Base-by-base conservation (phyloP, 2,797 vertebrate species). In the Sphaeramia orbicularis region DNA sequence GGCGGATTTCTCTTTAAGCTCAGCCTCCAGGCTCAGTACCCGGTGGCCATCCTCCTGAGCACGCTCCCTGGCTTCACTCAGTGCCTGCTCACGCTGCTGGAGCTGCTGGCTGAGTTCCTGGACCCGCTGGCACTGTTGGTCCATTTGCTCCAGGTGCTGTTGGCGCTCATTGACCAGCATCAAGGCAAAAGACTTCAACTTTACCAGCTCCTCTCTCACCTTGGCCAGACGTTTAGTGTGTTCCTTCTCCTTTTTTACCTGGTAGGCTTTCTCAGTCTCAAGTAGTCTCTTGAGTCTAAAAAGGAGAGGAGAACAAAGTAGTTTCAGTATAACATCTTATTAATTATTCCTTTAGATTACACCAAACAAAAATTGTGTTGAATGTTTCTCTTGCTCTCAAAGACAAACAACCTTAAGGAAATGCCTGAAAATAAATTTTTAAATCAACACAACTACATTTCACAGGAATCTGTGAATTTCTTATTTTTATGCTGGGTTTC, bases 101-200 rank as follows among this genome's bases (percentile, higher is more conserved):
- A 97, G 87, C 84, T 96, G 96, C 86, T 96, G 94, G 54, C 92
- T 94, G 50, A 99, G 95, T 32, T 97, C 96, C 86, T 98, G 96
- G 69, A 97, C 94, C 80, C 93, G 95, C 76, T 97, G 95, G 63
- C 91, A 95, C 84, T 99, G 97, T 80, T 97, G 95, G 84, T 96
- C 96, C 75, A 99, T 96, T 83, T 99, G 96, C 67, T 99, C 97
- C 70, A 99, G 94, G 85, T 99, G 96, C 89, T 98, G 95, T 91
- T 99, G 97, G 57, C 96, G 95, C 83, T 99, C 98, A 90, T 98
- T 98, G 76, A 99, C 97, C 89, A 99, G 93, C 97, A 99, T 98
- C 82, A 99, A 94, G 73, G 97, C 95, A 84, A 99, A 99, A 18
- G 98, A 98, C 83, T 99, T 99, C 16, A 99, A 92, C 69, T 99